Evolutionary conservation across 2,113 vertebrate genomes (phyloP).

Genomic region (Toxotes jaculatrix): DNA sequence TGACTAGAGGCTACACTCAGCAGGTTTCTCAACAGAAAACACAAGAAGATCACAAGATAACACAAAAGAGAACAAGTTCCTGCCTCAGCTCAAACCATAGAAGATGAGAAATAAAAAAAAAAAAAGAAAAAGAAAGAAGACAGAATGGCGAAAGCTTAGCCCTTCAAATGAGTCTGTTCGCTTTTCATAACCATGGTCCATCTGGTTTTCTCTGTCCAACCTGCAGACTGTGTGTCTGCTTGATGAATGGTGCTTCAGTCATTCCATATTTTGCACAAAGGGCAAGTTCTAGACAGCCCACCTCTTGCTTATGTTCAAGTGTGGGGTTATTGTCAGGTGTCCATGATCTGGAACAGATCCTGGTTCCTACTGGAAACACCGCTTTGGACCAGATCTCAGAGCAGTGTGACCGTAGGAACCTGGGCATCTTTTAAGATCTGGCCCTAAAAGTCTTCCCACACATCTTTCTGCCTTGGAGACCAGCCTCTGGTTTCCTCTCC

Average conservation of each 20-base stretch:
- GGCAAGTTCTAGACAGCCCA: neutral
- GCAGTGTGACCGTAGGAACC: slow-evolving; percentile 5
- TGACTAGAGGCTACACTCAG: slow-evolving; percentile 55
- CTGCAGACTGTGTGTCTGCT: slow-evolving; percentile 34
- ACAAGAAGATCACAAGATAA: slow-evolving; percentile 57
- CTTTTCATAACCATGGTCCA: slow-evolving; percentile 20
- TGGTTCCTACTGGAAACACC: slow-evolving; percentile 20
- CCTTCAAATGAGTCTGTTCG: slow-evolving; percentile 37
- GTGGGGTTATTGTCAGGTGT: slow-evolving; percentile 14
- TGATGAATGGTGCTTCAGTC: neutral
- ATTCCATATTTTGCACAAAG: slow-evolving; percentile 16
- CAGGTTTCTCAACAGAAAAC: slow-evolving; percentile 64
- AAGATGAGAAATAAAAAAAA: slow-evolving; percentile 1
- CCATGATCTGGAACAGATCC: slow-evolving; percentile 14
- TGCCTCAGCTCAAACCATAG: slow-evolving; percentile 13
- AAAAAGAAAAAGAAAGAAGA: too few species aligned
- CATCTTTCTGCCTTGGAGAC: slow-evolving; percentile 2
- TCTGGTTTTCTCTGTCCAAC: slow-evolving; percentile 6
- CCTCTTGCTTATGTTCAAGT: neutral
- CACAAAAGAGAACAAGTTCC: slow-evolving; percentile 50
- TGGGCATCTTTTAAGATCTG: slow-evolving; percentile 14
- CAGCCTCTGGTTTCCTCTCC: neutral
- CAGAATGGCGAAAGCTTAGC: slow-evolving; percentile 18
- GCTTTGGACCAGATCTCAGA: slow-evolving; percentile 25
- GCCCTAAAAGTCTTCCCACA: slow-evolving; percentile 19